A percentile compares a stretch with the other conserved stretches of the same genome.
Evolutionary conservation across 2,888 invertebrate genomes (phyloP).

Genomic region (Mycalesis mineus): DNA sequence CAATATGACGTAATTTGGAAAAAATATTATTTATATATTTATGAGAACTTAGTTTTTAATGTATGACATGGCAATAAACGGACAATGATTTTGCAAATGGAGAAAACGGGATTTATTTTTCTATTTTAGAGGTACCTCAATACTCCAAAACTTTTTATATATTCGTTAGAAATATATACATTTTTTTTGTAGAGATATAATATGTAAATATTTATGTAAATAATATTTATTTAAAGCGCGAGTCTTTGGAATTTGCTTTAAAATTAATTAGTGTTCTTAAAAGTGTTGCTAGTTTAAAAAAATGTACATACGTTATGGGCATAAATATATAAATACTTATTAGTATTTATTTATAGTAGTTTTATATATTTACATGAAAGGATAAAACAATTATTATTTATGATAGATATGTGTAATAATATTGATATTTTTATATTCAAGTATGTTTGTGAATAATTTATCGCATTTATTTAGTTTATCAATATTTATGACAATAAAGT

Average conservation of each 20-base stretch:
- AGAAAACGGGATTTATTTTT: constrained; percentile 31
- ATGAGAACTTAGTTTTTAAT: constrained; percentile 22
- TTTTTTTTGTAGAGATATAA: constrained; percentile 36
- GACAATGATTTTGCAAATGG: constrained; percentile 28
- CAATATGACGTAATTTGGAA: constrained; percentile 23
- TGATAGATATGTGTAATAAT: constrained; percentile 32
- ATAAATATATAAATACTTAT: constrained; percentile 28
- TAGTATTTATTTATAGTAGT: constrained; percentile 6
- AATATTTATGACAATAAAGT: constrained; percentile 31
- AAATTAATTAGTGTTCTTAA: constrained; percentile 29
- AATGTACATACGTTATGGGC: constrained; percentile 30
- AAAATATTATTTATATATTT: constrained; percentile 28
- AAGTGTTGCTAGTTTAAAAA: constrained; percentile 21
- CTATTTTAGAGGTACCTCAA: constrained; percentile 51
- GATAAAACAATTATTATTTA: constrained; percentile 28
- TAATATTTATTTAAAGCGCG: constrained; percentile 36
- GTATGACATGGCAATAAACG: constrained; percentile 32
- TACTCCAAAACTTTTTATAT: constrained; percentile 42
- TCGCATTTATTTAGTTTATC: constrained; percentile 53
- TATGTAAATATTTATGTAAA: constrained; percentile 32
- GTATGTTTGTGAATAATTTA: constrained; percentile 39
- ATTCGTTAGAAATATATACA: constrained; percentile 38
- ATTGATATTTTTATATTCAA: constrained; percentile 26
- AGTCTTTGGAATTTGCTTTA: constrained; percentile 74
- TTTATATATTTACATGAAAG: constrained; percentile 5